Base-by-base conservation (phyloP, 1,140 invertebrate species). In the Drosophila virilis region DNA sequence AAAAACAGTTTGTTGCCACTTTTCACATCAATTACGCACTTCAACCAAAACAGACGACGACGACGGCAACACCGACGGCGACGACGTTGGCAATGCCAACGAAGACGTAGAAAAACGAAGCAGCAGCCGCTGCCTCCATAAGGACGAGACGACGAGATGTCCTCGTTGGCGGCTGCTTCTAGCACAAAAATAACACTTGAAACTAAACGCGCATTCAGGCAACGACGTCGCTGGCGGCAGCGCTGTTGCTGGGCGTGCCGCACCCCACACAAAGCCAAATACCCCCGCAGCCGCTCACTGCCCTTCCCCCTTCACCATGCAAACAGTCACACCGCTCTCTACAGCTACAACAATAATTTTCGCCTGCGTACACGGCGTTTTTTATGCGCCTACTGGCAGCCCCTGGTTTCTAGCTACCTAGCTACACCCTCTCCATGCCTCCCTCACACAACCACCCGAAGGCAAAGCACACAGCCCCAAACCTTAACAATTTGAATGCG, bases 1-100 rank as follows among this genome's bases (percentile, higher is more conserved):
- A 89, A 89, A 89, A 89, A 89, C 84, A 89, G 84, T 89, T 89
- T 89, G 84, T 89, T 89, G 84, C 84, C 84, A 89, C 84, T 89
- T 89, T 89, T 89, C 84, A 89, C 84, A 89, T 89, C 84, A 89
- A 89, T 89, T 89, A 89, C 84, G 84, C 84, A 89, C 84, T 89
- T 89, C 84, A 89, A 77, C 84, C 85, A 78, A 89, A 89, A 89
- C 89, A 89, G 83, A 74, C 83, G 83, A 80, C 74, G 60, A 74
- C 50, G 62, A 67, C 22, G 22, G 17, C n/a, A n/a, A n/a, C n/a
- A n/a, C n/a, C 17, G 67, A 50, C 4, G 55, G 15, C 12, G 67
- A 55, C 6, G 45, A 46, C 22, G 52, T 37, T 46, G 61, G 40
- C 46, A 37, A 45, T 66, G 58, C 77, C 37, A 67, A 55, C 54